Evolutionary conservation across 2,888 invertebrate genomes (phyloP).

Genomic region (Blera fallax): DNA sequence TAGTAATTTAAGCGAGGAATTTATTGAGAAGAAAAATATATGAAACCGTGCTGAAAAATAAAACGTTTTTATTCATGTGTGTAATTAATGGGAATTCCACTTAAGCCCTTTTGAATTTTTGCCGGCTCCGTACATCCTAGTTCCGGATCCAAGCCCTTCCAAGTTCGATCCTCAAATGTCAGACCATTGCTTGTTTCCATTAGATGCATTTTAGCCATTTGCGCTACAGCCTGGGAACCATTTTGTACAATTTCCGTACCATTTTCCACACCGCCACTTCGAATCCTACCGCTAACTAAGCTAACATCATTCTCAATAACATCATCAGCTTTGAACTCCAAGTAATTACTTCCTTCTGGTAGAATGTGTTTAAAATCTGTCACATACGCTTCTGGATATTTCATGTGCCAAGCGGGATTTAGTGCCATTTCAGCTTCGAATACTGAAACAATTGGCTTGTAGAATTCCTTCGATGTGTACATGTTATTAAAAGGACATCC

Average conservation of each 20-base stretch:
- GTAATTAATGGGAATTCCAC: constrained; percentile 89
- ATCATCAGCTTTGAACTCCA: constrained; percentile 82
- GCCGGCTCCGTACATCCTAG: constrained; percentile 88
- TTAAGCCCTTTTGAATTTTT: constrained; percentile 87
- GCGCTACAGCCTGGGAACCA: constrained; percentile 77
- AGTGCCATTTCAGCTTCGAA: constrained; percentile 95
- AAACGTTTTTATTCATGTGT: constrained; percentile 77
- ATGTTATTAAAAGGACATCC: constrained; percentile 96
- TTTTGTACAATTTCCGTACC: constrained; percentile 65
- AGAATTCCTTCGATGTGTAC: constrained; percentile 92
- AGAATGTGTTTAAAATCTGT: constrained; percentile 90
- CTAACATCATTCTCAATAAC: constrained; percentile 86
- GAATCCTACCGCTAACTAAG: constrained; percentile 88
- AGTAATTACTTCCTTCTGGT: constrained; percentile 84
- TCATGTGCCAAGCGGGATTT: constrained; percentile 83
- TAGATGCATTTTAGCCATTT: constrained; percentile 76
- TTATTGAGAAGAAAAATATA: constrained; percentile 37
- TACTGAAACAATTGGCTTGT: constrained; percentile 94
- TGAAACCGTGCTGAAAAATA: background rate
- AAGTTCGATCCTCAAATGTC: constrained; percentile 85
- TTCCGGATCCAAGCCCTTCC: constrained; percentile 93
- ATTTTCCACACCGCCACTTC: constrained; percentile 76
- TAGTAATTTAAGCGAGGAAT: constrained; percentile 23
- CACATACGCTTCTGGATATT: constrained; percentile 84
- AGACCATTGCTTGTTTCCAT: constrained; percentile 78